These are phyloP conservation scores for Callitettix versicolor DNA, from an alignment of 1,140 invertebrate genomes.

Conservation along the genomic window DNA sequence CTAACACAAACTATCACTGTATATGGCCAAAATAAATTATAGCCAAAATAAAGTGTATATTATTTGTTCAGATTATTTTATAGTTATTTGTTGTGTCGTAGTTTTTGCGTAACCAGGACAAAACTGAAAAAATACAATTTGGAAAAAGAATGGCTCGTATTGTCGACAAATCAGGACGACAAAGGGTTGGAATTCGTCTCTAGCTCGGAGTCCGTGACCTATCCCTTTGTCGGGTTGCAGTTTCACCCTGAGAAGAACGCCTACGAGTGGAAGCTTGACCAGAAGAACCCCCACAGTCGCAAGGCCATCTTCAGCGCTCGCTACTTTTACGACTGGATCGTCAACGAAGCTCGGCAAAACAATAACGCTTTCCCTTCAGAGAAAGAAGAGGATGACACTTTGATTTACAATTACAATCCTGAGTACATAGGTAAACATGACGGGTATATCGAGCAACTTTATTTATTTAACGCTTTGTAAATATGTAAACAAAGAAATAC, in stretches of 20 bases:
- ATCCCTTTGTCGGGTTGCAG: constrained; percentile 77
- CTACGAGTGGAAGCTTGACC: constrained; percentile 30
- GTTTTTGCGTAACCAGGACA: constrained; percentile 5
- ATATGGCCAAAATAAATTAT: no score
- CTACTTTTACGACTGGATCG: constrained; percentile 16
- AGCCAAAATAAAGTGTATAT: no score
- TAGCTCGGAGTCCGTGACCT: constrained; percentile 47
- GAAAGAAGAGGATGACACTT: background rate
- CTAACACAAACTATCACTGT: no score
- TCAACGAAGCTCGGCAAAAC: constrained; percentile 2
- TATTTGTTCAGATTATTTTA: no score
- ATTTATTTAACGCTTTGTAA: background rate
- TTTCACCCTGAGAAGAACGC: constrained; percentile 79
- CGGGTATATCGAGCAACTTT: background rate
- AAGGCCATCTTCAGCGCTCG: constrained; percentile 10
- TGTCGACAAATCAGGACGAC: constrained; percentile 56
- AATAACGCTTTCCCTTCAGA: constrained; percentile 4
- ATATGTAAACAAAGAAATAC: no score
- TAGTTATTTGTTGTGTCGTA: no score
- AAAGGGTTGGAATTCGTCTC: constrained; percentile 56
- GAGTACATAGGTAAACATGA: background rate
- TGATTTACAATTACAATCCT: constrained; percentile 13
- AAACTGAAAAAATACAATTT: background rate
- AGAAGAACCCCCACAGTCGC: constrained; percentile 20
- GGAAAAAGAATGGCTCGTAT: constrained; percentile 43